These are phyloP conservation scores for Xyliphius kryptos DNA, from an alignment of 2,113 vertebrate species.

Conservation along the genomic window DNA sequence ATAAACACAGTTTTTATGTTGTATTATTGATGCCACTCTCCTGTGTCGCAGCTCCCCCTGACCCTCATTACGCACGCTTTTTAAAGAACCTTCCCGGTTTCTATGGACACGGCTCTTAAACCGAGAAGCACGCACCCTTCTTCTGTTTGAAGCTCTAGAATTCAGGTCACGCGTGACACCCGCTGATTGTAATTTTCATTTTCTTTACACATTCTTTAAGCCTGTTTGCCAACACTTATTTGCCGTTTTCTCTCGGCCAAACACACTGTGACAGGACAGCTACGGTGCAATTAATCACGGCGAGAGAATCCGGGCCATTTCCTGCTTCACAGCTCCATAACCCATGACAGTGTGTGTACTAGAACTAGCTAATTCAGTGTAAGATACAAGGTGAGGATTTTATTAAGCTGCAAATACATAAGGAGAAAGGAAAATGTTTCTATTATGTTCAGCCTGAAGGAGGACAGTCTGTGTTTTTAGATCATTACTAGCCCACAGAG, in stretches of 20 bases:
- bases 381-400: slow-evolving; percentile 54
- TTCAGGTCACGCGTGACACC: slow-evolving; percentile 86
- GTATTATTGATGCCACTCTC: no score
- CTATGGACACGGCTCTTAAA: no score
- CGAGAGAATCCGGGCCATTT: slow-evolving; percentile 84
- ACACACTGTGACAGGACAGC: slow-evolving; percentile 94
- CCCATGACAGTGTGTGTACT: slow-evolving; percentile 56
- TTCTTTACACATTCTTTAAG: slow-evolving; percentile 98
- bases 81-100: slow-evolving; percentile 64
- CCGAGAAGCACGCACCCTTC: no score
- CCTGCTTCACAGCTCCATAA: slow-evolving; percentile 62
- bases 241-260: slow-evolving; percentile 96
- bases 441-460: background rate
- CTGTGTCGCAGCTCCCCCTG: no score
- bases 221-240: slow-evolving; percentile 96
- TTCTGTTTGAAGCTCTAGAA: slow-evolving; percentile 66
- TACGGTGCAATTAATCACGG: slow-evolving; percentile 97
- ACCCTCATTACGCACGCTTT: no score
- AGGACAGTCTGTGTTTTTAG: no score
- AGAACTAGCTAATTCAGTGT: slow-evolving; percentile 64
- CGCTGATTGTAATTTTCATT: slow-evolving; percentile 99
- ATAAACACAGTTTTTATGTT: no score
- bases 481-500: no score
- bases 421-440: slow-evolving; percentile 29
- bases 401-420: slow-evolving; percentile 50